Evolutionary conservation across 2,888 invertebrate genomes (phyloP).

Genomic region (Mesorhabditis spiculigera): DNA sequence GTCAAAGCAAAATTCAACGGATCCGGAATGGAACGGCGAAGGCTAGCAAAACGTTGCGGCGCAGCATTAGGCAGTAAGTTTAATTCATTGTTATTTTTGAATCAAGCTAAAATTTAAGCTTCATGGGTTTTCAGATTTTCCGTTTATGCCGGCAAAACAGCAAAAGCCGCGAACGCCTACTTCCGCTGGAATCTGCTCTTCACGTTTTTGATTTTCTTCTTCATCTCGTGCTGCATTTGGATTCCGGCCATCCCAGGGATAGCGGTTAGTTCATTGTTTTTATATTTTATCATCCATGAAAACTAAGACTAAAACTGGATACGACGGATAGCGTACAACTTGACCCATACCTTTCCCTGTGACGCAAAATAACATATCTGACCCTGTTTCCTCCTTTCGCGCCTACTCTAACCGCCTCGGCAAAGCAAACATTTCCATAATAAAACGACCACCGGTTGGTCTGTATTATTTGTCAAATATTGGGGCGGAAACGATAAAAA

Average conservation of each 20-base stretch:
- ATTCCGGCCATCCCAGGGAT: slow-evolving; percentile 37
- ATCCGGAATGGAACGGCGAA: background rate
- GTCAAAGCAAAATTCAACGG: slow-evolving; percentile 2
- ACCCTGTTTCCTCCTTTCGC: no score
- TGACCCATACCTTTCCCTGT: no score
- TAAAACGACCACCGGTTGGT: no score
- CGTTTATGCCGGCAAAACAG: slow-evolving; percentile 40
- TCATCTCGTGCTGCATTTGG: slow-evolving; percentile 47
- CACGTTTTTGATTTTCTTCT: slow-evolving; percentile 47
- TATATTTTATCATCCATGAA: no score
- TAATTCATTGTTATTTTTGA: background rate
- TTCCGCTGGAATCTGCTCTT: slow-evolving; percentile 52
- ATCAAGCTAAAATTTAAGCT: background rate
- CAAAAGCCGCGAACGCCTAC: slow-evolving; percentile 44
- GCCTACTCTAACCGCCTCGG: no score
- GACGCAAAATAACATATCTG: no score
- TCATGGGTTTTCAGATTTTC: background rate
- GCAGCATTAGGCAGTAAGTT: background rate
- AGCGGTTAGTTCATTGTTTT: background rate
- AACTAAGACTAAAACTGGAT: no score
- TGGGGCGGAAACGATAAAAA: background rate
- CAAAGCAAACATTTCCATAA: no score
- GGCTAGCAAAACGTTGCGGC: background rate
- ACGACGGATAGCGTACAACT: no score
- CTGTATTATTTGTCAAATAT: no score